Evolutionary conservation across 2,888 invertebrate species (phyloP).

Genomic region (Caenorhabditis sp.): DNA sequence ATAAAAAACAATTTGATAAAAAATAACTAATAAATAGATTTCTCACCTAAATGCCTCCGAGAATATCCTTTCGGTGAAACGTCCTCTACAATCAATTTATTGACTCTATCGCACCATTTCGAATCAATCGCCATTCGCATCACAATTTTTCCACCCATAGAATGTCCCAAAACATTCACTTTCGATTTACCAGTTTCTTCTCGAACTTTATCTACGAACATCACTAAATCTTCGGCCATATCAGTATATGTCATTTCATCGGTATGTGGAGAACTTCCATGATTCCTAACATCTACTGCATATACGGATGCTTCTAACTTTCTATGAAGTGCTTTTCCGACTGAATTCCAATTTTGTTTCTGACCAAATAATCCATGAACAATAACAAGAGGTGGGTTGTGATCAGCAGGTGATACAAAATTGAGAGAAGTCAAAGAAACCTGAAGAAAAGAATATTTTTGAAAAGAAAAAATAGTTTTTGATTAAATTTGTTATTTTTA

Average conservation of each 20-base stretch:
- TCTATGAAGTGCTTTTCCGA: slow-evolving; percentile 77
- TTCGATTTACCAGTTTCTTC: slow-evolving; percentile 19
- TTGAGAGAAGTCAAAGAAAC: slow-evolving; percentile 26
- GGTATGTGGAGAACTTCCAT: slow-evolving; percentile 89
- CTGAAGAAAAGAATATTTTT: too few relatives aligned
- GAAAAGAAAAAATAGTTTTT: too few relatives aligned
- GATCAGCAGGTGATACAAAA: slow-evolving; percentile 17
- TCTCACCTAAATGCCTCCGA: slow-evolving; percentile 23
- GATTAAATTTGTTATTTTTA: not conserved
- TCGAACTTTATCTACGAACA: slow-evolving; percentile 64
- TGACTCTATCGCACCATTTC: slow-evolving; percentile 29
- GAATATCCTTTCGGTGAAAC: slow-evolving; percentile 61
- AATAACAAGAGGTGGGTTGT: slow-evolving; percentile 79
- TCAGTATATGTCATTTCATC: slow-evolving; percentile 79
- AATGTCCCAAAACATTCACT: slow-evolving; percentile 58
- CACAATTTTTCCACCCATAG: slow-evolving; percentile 68
- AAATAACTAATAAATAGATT: not conserved
- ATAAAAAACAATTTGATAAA: slow-evolving; percentile 5
- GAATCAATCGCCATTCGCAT: slow-evolving; percentile 56
- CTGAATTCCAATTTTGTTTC: slow-evolving; percentile 85
- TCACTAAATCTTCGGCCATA: slow-evolving; percentile 81
- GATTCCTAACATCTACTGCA: slow-evolving; percentile 88
- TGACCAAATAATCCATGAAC: slow-evolving; percentile 88
- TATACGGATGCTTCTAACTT: slow-evolving; percentile 75
- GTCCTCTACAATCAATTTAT: slow-evolving; percentile 54